Evolutionary conservation across 2,888 invertebrate species (phyloP).

Genomic region (Balanococcus diminutus): DNA sequence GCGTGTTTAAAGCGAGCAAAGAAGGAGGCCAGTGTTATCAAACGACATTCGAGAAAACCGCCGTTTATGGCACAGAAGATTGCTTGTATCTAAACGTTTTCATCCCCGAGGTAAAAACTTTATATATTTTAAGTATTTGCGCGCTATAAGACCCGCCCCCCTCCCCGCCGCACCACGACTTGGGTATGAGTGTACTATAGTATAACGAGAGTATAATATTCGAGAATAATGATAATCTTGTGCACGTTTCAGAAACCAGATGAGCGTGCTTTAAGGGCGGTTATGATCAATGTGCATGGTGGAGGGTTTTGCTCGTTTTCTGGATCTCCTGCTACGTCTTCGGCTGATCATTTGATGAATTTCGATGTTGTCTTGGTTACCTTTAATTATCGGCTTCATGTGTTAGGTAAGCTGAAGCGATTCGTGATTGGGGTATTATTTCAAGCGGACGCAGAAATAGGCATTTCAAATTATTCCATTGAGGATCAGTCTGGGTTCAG

Average conservation of each 20-base stretch:
- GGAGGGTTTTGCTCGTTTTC: constrained; percentile 32
- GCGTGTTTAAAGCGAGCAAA: constrained; percentile 8
- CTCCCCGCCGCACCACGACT: too few species aligned
- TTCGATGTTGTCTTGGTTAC: constrained; percentile 29
- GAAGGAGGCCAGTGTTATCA: constrained; percentile 38
- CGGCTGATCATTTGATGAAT: constrained; percentile 43
- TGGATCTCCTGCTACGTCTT: constrained; percentile 19
- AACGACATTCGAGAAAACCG: constrained; percentile 36
- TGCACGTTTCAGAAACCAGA: not conserved
- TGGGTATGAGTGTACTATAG: not conserved
- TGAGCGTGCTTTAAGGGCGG: not conserved
- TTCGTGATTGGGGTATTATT: not conserved
- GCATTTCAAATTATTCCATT: too few species aligned
- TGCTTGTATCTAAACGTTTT: constrained; percentile 47
- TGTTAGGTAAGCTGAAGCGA: constrained; percentile 28
- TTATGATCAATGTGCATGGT: constrained; percentile 46
- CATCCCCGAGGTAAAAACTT: constrained; percentile 33
- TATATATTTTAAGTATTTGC: not conserved
- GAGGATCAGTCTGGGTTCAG: too few species aligned
- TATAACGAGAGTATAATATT: too few species aligned
- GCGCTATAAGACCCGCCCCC: too few species aligned
- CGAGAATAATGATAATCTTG: not conserved
- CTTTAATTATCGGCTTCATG: constrained; percentile 39
- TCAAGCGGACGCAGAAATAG: too few species aligned
- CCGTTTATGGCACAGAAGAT: constrained; percentile 43